Evolutionary conservation across 2,113 vertebrate genomes (phyloP).

Genomic region (Xenotilapia longispinis): DNA sequence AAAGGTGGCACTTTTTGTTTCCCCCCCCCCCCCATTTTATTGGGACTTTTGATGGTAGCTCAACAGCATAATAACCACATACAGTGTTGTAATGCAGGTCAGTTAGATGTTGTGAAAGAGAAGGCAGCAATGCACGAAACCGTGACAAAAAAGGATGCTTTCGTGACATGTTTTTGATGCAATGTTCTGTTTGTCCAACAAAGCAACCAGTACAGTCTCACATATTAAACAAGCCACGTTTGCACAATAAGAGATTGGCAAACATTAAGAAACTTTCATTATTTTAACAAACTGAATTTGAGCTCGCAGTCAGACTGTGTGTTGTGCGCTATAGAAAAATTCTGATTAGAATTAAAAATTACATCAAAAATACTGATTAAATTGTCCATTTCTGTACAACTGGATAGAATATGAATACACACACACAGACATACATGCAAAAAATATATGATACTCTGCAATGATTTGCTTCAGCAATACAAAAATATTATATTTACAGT

Average conservation of each 20-base stretch:
- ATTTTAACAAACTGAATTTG: not conserved
- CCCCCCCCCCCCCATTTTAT: too few relatives aligned
- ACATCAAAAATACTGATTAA: not conserved
- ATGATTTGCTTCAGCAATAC: not conserved
- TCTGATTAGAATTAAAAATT: not conserved
- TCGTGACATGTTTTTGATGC: not conserved
- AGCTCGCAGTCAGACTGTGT: not conserved
- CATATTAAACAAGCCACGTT: accelerated
- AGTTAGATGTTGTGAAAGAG: not conserved
- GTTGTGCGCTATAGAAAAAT: not conserved
- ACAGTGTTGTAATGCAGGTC: not conserved
- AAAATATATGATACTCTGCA: not conserved
- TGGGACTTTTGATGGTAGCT: not conserved
- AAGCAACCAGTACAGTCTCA: not conserved
- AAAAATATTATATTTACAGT: not conserved
- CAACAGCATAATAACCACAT: not conserved
- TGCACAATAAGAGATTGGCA: not conserved
- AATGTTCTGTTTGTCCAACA: not conserved
- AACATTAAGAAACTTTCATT: not conserved
- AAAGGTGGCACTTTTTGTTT: not conserved
- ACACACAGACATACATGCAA: not conserved
- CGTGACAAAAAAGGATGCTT: not conserved
- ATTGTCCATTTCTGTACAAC: not conserved
- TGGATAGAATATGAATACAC: not conserved
- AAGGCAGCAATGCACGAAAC: not conserved